phyloP scores from a whole-genome alignment of 2,797 vertebrate genomes.

The Glyptemys insculpta region DNA sequence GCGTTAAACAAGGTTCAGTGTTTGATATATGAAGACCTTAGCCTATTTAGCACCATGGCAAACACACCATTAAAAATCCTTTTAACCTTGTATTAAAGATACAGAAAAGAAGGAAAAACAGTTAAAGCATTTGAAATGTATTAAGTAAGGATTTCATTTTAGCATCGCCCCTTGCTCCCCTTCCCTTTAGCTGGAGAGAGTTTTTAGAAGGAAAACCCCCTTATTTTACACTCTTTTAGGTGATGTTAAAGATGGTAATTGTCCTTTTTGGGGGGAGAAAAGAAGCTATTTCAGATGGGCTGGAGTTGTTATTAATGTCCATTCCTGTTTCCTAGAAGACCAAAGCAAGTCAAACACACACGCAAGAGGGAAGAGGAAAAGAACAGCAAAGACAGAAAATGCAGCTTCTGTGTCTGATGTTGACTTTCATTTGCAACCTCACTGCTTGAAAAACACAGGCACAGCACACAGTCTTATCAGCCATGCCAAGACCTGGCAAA shows the following conservation, averaged over 20 bases:
- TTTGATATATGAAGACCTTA: neutral
- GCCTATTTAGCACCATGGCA: too few species aligned
- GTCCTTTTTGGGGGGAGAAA: neutral
- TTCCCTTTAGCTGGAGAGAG: neutral
- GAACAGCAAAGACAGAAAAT: neutral
- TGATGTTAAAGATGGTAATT: neutral
- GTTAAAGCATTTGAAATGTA: too few species aligned
- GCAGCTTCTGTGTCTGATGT: neutral
- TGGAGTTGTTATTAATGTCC: neutral
- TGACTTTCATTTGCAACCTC: neutral
- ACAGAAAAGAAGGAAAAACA: too few species aligned
- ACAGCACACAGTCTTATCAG: neutral
- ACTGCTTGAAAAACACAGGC: neutral
- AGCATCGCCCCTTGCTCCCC: neutral
- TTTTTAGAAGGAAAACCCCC: neutral
- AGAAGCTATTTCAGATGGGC: neutral
- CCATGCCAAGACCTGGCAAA: neutral
- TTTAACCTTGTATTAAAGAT: too few species aligned
- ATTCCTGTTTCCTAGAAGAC: neutral
- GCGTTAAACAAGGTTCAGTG: neutral
- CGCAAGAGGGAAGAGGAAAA: neutral
- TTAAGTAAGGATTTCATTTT: neutral
- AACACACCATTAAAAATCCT: too few species aligned
- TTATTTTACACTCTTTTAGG: neutral
- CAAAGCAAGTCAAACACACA: neutral